Base-by-base conservation (phyloP, 2,888 invertebrate species). In the Drepana falcataria region DNA sequence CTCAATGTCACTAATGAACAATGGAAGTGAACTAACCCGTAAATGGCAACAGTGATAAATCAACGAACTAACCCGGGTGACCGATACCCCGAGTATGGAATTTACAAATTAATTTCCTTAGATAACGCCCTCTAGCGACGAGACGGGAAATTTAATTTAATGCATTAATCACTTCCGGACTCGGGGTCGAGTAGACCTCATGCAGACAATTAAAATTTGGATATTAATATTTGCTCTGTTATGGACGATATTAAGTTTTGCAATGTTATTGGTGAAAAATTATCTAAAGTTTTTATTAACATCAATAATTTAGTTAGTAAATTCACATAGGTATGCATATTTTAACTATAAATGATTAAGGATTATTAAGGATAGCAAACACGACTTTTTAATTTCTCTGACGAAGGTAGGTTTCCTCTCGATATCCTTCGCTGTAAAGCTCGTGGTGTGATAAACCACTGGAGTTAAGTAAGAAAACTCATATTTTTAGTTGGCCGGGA, bases 111-210 rank as follows among this genome's bases (percentile, higher is more conserved):
- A 83, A 84, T 83, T 83, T 75, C 62, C 64, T 49, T 60, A 71
- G 84, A 81, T 78, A 84, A 77, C 81, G 75, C 78, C 80, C 73
- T 66, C 70, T 71, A 58, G 64, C 68, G 69, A 73, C 70, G 73
- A 72, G 69, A 73, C 61, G 69, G 63, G 79, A 81, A 80, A 83
- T 83, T 83, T 80, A 85, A 85, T 83, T 80, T 82, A 67, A 69
- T 55, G 35, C 41, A 4, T 41, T 58, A 70, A 72, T 70, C 70
- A 66, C 68, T 63, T 66, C 68, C 71, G 68, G 70, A 67, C 71
- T 70, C 63, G 59, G 69, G 72, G 71, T 66, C 64, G 59, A 62
- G 55, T 64, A 61, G 64, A 56, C 40, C 58, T 55, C 63, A 54
- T 62, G 54, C 54, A 33, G 49, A 9, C 35, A 35, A 35, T 35